Percentiles rank a stretch among this genome's conserved stretches.
Conservation (phyloP, 1,140 invertebrate genomes). For the Solenopsis invicta region DNA sequence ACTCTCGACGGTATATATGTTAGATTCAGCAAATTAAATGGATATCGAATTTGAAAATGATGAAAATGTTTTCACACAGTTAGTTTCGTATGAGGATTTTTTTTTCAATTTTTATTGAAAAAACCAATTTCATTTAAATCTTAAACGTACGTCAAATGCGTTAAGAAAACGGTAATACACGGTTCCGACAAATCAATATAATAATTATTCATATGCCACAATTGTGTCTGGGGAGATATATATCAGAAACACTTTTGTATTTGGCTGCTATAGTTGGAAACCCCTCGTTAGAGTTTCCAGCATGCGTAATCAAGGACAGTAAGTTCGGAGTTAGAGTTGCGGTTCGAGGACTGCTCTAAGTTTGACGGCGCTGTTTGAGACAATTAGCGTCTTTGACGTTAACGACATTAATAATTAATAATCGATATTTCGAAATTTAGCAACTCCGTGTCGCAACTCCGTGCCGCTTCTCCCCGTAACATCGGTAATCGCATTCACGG, state of each 20-base stretch:
- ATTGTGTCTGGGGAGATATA: not conserved
- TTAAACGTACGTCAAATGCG: not conserved
- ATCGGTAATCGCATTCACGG: slow-evolving; percentile 50
- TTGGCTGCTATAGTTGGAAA: slow-evolving; percentile 29
- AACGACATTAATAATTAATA: slow-evolving; percentile 66
- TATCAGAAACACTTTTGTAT: slow-evolving; percentile 26
- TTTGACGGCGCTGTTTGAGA: slow-evolving; percentile 56
- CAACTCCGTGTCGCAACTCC: slow-evolving; percentile 25
- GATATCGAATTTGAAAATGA: slow-evolving; percentile 25
- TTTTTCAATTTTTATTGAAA: not conserved
- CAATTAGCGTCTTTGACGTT: slow-evolving; percentile 65
- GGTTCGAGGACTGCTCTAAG: slow-evolving; percentile 58
- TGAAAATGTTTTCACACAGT: not conserved
- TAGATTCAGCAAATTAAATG: slow-evolving; percentile 46
- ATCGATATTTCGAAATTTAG: slow-evolving; percentile 61
- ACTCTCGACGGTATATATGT: not conserved
- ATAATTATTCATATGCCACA: not conserved
- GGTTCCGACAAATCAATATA: not conserved
- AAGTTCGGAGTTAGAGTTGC: slow-evolving; percentile 57
- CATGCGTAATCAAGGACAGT: slow-evolving; percentile 61
- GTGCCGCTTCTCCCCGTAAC: slow-evolving; percentile 2
- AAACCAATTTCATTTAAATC: not conserved
- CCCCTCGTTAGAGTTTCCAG: slow-evolving; percentile 55
- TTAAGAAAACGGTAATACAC: not conserved
- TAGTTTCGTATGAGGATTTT: no score